These are phyloP conservation scores for Penaeus indicus DNA, from an alignment of 1,140 invertebrate genomes.

Conservation along the genomic window DNA sequence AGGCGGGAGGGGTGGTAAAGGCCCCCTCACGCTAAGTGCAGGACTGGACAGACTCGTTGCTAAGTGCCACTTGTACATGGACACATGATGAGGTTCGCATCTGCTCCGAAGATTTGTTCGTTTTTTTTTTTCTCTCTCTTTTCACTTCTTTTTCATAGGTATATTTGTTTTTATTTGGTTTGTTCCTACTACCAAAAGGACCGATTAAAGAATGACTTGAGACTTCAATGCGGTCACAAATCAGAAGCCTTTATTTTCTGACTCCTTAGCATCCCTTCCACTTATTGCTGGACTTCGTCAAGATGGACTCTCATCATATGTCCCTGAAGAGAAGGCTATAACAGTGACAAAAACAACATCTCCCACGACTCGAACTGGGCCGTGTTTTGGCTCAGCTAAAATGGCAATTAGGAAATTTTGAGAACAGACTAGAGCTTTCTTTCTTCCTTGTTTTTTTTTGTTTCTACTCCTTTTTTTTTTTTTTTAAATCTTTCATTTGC, in stretches of 20 bases:
- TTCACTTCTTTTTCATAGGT: neutral
- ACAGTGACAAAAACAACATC: slow-evolving; percentile 53
- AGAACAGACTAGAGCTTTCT: slow-evolving; percentile 36
- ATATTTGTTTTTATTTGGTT: neutral
- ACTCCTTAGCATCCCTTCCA: neutral
- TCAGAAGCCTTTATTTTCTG: neutral
- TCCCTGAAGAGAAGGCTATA: slow-evolving; percentile 45
- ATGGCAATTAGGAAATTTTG: neutral
- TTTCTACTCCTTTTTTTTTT: neutral
- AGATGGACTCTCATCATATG: slow-evolving; percentile 31
- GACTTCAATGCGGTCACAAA: no score
- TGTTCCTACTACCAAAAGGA: no score
- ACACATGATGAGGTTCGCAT: neutral
- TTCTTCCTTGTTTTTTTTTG: slow-evolving; percentile 10
- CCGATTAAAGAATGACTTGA: no score
- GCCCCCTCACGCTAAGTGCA: slow-evolving; percentile 34
- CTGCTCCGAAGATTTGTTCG: neutral
- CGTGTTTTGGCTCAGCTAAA: slow-evolving; percentile 7
- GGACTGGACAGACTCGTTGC: slow-evolving; percentile 41
- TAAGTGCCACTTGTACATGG: slow-evolving; percentile 18
- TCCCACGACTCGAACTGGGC: slow-evolving; percentile 6
- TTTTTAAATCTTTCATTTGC: neutral
- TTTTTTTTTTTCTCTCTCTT: neutral
- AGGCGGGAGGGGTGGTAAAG: slow-evolving; percentile 28
- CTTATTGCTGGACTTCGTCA: neutral